Evolutionary conservation across 2,888 invertebrate genomes (phyloP).

Genomic region (Mesorhabditis spiculigera): DNA sequence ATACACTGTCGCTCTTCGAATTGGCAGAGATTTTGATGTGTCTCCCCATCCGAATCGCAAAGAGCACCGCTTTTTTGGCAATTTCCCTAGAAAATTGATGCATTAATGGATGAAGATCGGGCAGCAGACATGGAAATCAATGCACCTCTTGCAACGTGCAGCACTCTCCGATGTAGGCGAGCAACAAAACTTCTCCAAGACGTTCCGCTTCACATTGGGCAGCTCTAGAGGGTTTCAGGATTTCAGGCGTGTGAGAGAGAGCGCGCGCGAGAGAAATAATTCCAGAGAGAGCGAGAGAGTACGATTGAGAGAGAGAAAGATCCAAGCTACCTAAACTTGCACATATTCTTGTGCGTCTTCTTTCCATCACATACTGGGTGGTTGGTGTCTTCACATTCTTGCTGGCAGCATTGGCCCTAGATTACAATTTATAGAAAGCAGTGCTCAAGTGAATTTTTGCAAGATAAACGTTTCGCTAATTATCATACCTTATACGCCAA

Average conservation of each 20-base stretch:
- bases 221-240: conserved; percentile 24
- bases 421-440: too few relatives aligned
- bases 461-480: not conserved
- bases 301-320: too few relatives aligned
- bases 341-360: conserved; percentile 27
- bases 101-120: not conserved
- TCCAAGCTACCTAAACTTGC: conserved; percentile 22
- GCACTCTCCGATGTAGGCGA: conserved; percentile 42
- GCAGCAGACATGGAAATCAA: conserved; percentile 17
- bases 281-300: too few relatives aligned
- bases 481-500: conserved; percentile 35
- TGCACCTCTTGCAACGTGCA: conserved; percentile 28
- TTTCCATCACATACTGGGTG: conserved; percentile 45
- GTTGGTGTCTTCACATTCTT: conserved; percentile 28
- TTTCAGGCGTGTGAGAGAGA: not conserved
- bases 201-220: conserved; percentile 46
- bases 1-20: conserved; percentile 48
- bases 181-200: conserved; percentile 20
- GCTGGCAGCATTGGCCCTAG: conserved; percentile 36
- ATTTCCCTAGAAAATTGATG: conserved; percentile 9
- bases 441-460: not conserved
- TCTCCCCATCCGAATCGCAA: conserved; percentile 44
- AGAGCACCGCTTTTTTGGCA: conserved; percentile 26
- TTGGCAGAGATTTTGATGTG: conserved; percentile 38
- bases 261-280: too few relatives aligned